Evolutionary conservation across 2,113 vertebrate species (phyloP).

Genomic region (Scomber colias): DNA sequence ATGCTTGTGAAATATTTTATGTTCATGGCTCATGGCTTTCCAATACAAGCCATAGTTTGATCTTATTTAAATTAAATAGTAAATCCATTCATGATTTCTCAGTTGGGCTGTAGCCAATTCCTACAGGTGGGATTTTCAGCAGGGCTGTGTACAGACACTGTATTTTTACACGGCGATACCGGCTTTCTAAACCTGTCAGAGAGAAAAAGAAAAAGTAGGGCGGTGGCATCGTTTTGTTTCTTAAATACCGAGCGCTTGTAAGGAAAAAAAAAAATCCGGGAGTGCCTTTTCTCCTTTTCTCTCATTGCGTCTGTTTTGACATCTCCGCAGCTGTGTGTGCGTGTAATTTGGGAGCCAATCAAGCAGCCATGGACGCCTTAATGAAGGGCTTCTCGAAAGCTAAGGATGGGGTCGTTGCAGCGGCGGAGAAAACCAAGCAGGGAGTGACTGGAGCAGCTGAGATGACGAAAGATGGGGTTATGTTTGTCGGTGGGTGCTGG

Average conservation of each 20-base stretch:
- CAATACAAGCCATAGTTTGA: not conserved
- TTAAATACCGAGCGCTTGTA: constrained; percentile 6
- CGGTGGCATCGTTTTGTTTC: constrained; percentile 44
- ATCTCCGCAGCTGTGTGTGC: constrained; percentile 48
- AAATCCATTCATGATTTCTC: constrained; percentile 52
- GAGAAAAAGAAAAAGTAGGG: constrained; percentile 32
- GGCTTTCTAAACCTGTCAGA: constrained; percentile 11
- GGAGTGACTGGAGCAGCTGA: constrained; percentile 91
- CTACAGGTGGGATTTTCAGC: constrained; percentile 67
- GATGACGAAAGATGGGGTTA: constrained; percentile 92
- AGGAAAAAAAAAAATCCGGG: not conserved
- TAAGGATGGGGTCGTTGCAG: constrained; percentile 90
- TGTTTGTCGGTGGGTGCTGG: constrained; percentile 88
- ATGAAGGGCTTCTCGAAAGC: constrained; percentile 91
- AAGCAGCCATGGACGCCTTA: constrained; percentile 87
- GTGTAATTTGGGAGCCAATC: constrained; percentile 62
- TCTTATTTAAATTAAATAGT: constrained; percentile 4
- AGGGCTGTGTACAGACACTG: constrained; percentile 9
- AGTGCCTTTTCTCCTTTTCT: not conserved
- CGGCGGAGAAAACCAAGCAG: constrained; percentile 92
- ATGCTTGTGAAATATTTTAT: not conserved
- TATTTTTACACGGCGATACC: not conserved
- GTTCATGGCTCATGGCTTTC: too few relatives aligned
- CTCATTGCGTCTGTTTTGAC: constrained; percentile 27
- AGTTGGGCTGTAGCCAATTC: constrained; percentile 33